phyloP scores from a whole-genome alignment of 2,113 vertebrate species.

The Solea solea region DNA sequence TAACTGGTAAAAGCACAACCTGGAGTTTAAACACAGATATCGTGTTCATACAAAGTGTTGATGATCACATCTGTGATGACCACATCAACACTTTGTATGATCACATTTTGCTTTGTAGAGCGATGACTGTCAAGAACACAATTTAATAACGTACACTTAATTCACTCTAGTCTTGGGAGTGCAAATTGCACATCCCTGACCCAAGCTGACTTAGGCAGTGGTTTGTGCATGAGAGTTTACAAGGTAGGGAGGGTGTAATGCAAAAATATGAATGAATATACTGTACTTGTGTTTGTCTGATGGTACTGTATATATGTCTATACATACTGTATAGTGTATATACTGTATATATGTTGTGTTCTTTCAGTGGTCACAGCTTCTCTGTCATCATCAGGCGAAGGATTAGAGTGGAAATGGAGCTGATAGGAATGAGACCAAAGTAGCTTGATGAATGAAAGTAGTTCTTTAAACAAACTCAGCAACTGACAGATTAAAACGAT shows the following conservation, averaged over 20 bases:
- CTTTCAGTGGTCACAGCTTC: background rate
- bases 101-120: too few relatives aligned
- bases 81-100: too few relatives aligned
- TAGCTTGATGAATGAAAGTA: conserved; percentile 42
- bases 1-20: conserved; percentile 2
- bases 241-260: too few relatives aligned
- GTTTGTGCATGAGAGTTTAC: too few relatives aligned
- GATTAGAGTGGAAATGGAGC: conserved; percentile 6
- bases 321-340: too few relatives aligned
- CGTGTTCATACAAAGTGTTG: background rate
- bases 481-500: conserved; percentile 48
- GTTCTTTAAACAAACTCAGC: conserved; percentile 38
- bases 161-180: too few relatives aligned
- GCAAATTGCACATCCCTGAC: too few relatives aligned
- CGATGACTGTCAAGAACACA: too few relatives aligned
- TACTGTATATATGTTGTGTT: too few relatives aligned
- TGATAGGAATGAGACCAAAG: conserved; percentile 26
- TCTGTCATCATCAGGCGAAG: conserved; percentile 19
- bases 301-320: background rate
- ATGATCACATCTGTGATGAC: background rate
- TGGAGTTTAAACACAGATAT: background rate
- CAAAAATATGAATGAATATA: too few relatives aligned
- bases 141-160: too few relatives aligned
- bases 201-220: too few relatives aligned
- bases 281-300: background rate